Base-by-base conservation (phyloP, 2,113 vertebrate species). In the Helogale parvula region DNA sequence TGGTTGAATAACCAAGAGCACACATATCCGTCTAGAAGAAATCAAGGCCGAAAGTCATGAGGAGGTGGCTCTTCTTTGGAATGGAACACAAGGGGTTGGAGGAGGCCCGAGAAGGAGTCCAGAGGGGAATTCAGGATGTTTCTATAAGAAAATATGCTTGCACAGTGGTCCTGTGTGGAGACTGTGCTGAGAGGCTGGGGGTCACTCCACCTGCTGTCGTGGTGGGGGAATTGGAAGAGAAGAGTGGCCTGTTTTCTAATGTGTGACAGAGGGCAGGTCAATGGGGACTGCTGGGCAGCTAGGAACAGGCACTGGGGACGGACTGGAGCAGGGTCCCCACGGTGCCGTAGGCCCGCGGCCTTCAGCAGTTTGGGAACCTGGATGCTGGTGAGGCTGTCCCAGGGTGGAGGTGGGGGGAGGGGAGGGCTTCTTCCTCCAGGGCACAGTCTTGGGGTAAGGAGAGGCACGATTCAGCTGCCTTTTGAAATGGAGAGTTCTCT, bases 271-370 rank as follows among this genome's bases (percentile, higher is more conserved):
- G 5, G 66, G 4, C 14, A 7, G 1, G 57, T 21, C 41, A 4
- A 50, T 29, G 4, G 38, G 45, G 50, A 29, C 7, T 0, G 0
- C 57, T 1, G 6, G 41, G 2, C 17, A 82, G 66, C 38, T 11
- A 84, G 82, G n/a, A 38, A 33, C 27, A 90, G 57, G 33, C 5
- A 0, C 12, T 45, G 85, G 71, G 14, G 57, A n/a, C 4, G 4
- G 23, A 16, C 14, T 29, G 19, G 19, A 68, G 9, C 50, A 27
- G 23, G 17, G 16, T 15, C 21, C 33, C 21, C 19, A 3, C 5
- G 3, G 14, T 33, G 7, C 47, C 21, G 2, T 66, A 23, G 47
- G 74, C 21, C 85, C 3, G 2, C 29, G 15, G 10, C 35, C n/a
- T 25, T 79, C 29, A 33, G 52, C 33, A 2, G 0, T 21, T 4